These are phyloP conservation scores for Schizopygopsis malacanthus DNA, from an alignment of 2,797 vertebrate genomes.

Conservation along the genomic window DNA sequence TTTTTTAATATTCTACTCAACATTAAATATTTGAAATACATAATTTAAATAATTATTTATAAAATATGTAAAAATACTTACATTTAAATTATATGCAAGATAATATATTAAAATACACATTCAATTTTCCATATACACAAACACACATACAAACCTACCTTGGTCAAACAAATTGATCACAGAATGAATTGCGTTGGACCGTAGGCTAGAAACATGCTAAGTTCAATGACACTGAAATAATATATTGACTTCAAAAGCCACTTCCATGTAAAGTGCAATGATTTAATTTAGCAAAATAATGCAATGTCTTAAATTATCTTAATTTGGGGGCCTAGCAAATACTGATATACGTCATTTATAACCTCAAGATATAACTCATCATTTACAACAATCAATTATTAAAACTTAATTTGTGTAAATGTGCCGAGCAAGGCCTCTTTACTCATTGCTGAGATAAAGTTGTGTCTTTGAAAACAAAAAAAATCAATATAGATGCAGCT, in stretches of 20 bases:
- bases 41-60: not conserved
- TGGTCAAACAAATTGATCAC: not conserved
- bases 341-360: not conserved
- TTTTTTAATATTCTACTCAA: not conserved
- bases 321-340: not conserved
- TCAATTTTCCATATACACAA: not conserved
- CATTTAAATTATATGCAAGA: not conserved
- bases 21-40: not conserved
- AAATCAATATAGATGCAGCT: constrained; percentile 36
- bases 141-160: not conserved
- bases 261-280: not conserved
- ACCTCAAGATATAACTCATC: not conserved
- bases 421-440: constrained; percentile 5
- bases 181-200: not conserved
- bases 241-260: not conserved
- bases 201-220: not conserved
- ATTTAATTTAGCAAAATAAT: not conserved
- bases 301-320: not conserved
- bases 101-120: not conserved
- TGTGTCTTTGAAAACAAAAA: constrained; percentile 13
- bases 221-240: not conserved
- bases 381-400: not conserved
- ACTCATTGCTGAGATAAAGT: not conserved
- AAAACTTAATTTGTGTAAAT: not conserved
- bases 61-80: not conserved